These are phyloP conservation scores for Noctilio leporinus DNA, from an alignment of 2,113 vertebrate genomes.

Conservation along the genomic window DNA sequence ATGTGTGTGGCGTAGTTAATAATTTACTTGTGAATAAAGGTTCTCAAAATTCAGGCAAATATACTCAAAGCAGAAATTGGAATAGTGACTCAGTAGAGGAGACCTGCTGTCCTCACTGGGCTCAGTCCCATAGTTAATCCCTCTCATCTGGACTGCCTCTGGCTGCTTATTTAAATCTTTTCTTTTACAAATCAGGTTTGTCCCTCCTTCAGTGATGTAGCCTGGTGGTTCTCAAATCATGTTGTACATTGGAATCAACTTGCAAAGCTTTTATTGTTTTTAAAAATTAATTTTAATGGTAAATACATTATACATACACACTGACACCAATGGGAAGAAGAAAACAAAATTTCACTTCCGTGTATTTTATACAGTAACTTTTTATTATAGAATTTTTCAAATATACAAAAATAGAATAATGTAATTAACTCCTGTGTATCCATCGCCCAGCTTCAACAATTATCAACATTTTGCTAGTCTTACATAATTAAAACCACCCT, in stretches of 20 bases:
- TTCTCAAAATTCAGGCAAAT: constrained; percentile 12
- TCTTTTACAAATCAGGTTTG: background rate
- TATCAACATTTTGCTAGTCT: background rate
- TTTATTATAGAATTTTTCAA: constrained; percentile 4
- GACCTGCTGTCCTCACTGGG: background rate
- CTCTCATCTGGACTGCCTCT: background rate
- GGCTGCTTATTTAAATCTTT: background rate
- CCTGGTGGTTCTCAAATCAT: background rate
- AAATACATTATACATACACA: background rate
- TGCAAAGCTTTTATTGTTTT: constrained; percentile 11
- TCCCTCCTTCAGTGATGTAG: background rate
- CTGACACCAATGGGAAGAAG: background rate
- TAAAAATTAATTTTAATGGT: background rate
- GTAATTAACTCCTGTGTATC: background rate
- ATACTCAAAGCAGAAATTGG: background rate
- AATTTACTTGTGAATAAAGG: background rate
- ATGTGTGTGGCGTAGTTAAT: background rate
- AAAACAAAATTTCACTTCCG: constrained; percentile 20
- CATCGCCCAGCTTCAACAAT: background rate
- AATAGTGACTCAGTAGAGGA: background rate
- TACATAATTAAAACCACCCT: background rate
- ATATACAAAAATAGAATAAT: background rate
- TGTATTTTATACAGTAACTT: constrained; percentile 7
- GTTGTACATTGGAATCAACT: background rate
- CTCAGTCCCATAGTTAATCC: background rate